Percentiles rank a stretch among this genome's conserved stretches.
Evolutionary conservation across 2,888 invertebrate species (phyloP).

Genomic region (Philaethria dido): DNA sequence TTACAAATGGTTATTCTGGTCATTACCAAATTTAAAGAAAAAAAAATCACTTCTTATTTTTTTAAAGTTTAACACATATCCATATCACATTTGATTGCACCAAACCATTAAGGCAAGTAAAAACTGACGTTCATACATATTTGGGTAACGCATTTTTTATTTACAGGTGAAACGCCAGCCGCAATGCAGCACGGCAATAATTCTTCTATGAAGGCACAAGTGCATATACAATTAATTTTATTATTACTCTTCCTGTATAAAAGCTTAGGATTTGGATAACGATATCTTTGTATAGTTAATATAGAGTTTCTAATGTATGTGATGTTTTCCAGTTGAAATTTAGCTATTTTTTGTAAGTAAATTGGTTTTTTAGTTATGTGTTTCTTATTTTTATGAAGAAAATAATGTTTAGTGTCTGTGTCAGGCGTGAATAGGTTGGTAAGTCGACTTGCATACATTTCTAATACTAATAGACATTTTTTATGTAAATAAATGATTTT

Average conservation of each 20-base stretch:
- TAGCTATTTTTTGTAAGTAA: neutral
- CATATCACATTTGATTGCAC: no score
- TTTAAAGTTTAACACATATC: no score
- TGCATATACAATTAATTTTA: conserved; percentile 50
- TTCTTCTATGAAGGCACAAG: conserved; percentile 54
- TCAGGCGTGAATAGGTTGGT: no score
- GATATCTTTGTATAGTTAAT: conserved; percentile 31
- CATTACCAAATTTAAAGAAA: no score
- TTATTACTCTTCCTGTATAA: conserved; percentile 52
- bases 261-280: conserved; percentile 69
- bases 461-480: no score
- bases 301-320: neutral
- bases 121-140: neutral
- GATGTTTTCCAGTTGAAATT: conserved; percentile 41
- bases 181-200: conserved; percentile 89
- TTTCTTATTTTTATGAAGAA: no score
- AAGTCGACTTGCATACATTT: no score
- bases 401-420: no score
- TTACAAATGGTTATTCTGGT: no score
- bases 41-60: no score
- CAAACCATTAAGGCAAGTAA: no score
- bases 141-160: conserved; percentile 40
- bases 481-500: no score
- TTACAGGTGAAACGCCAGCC: conserved; percentile 88
- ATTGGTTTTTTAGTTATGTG: neutral